Conservation (phyloP, 2,113 vertebrate species). For the Coregonus clupeaformis region DNA sequence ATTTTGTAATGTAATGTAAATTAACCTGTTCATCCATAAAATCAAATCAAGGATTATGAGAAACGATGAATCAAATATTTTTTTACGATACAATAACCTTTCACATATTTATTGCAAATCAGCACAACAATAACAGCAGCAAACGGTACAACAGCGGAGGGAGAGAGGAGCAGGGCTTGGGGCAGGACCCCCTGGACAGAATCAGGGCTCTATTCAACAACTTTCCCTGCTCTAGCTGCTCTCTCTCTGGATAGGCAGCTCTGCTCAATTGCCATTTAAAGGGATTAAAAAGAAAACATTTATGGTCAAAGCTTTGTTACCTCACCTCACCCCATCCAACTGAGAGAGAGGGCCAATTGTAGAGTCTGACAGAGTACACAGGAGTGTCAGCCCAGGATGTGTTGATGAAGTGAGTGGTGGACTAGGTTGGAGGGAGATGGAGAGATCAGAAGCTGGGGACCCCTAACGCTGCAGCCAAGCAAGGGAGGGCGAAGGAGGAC, state of each 20-base stretch:
- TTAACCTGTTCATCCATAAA: conserved; percentile 56
- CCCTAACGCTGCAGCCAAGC: neutral
- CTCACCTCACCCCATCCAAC: too few relatives aligned
- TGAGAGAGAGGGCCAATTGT: too few relatives aligned
- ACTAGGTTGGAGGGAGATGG: conserved; percentile 19
- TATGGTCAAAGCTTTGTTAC: neutral
- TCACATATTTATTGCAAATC: conserved; percentile 29
- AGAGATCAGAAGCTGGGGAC: conserved; percentile 32
- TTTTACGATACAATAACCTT: conserved; percentile 61
- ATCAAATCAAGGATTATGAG: neutral
- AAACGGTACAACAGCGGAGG: conserved; percentile 18
- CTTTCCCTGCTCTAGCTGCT: neutral
- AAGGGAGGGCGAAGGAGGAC: neutral
- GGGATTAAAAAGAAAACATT: neutral
- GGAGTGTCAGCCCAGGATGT: neutral
- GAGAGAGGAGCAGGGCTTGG: neutral
- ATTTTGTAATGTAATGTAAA: conserved; percentile 51
- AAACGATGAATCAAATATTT: conserved; percentile 55
- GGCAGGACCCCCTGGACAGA: neutral
- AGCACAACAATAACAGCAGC: conserved; percentile 23
- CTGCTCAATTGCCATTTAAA: neutral
- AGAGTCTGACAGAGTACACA: too few relatives aligned
- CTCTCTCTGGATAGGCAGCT: neutral
- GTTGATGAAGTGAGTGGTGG: conserved; percentile 20
- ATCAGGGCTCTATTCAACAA: neutral